These are phyloP conservation scores for Mythimna albipuncta DNA, from an alignment of 2,888 invertebrate genomes.

Conservation along the genomic window DNA sequence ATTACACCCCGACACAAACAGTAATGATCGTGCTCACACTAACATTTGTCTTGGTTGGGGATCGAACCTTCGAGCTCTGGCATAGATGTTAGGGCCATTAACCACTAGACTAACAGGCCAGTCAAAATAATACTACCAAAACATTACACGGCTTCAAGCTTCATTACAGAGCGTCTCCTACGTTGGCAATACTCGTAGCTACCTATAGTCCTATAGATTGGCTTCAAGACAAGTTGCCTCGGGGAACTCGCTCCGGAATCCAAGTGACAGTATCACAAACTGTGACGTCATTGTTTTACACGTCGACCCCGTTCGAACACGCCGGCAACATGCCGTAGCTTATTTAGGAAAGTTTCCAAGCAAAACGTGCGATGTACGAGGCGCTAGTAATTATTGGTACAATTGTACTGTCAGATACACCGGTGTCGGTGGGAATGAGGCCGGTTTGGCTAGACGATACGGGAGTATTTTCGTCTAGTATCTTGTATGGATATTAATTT, in stretches of 20 bases:
- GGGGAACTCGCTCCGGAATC: conserved; percentile 75
- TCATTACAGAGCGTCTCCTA: conserved; percentile 13
- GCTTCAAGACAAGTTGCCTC: conserved; percentile 68
- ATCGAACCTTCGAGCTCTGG: too few relatives aligned
- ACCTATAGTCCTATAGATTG: conserved; percentile 34
- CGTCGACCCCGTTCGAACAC: conserved; percentile 72
- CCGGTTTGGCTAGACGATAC: conserved; percentile 32
- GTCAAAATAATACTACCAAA: background rate
- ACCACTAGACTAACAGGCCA: background rate
- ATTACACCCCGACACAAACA: too few relatives aligned
- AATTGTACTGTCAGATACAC: conserved; percentile 49
- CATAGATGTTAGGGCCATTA: too few relatives aligned
- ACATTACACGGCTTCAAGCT: background rate
- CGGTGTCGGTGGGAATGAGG: conserved; percentile 28
- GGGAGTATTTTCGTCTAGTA: background rate
- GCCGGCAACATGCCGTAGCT: conserved; percentile 48
- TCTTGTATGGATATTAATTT: too few relatives aligned
- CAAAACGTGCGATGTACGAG: conserved; percentile 39
- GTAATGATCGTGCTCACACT: too few relatives aligned
- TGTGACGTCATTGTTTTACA: conserved; percentile 78
- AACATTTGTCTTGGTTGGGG: too few relatives aligned
- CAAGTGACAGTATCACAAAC: conserved; percentile 78
- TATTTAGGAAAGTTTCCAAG: conserved; percentile 67
- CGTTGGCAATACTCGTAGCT: conserved; percentile 5
- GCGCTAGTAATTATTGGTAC: conserved; percentile 52